Evolutionary conservation across 2,113 vertebrate species (phyloP), one percentile per base, ranked within the genome.

Genomic region (Sardina pilchardus): DNA sequence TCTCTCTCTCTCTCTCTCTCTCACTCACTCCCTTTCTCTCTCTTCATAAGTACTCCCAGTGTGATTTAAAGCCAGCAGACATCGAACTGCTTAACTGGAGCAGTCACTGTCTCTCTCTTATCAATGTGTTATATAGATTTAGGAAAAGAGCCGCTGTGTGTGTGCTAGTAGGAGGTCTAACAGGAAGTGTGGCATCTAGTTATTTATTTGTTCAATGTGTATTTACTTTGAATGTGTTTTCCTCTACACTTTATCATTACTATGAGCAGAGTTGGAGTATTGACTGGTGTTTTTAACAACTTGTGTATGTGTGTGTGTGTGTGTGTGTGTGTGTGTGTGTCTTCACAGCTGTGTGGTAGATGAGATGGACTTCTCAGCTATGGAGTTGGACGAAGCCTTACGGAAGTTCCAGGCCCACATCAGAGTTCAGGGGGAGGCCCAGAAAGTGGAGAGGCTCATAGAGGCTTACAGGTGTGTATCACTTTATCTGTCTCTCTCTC

Each of bases 351-450:
- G 98, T 34, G 98, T 99, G 85, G 98, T 99, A 84, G 98, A 99
- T 85, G 98, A 99, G 92, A 99, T 99, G 98, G 98, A 99, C 90
- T 99, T 99, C 91, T 97, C 97, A 0, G 91, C 93, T 45, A 97
- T 99, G 97, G 98, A 99, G 90, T 94, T 99, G 91, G 98, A 99
- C 45, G 98, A 99, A 92, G 98, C 98, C 0, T 96, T 99, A 88
- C 94, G 98, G 92, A 99, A 98, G 93, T 99, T 99, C 93, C 98
- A 99, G 92, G 97, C 98, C 14, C 98, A 99, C 90, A 99, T 99
- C 90, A 95, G 97, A 89, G 98, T 99, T 34, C 98, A 99, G 88
- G 98, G 98, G 42, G 98, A 99, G 92, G 98, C 98, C 0, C 98
- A 99, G 94, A 99, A 99, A 89, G 98, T 99, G 67, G 98, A 99